Evolutionary conservation across 2,797 vertebrate genomes (phyloP).

Genomic region (Aphelocoma californica): DNA sequence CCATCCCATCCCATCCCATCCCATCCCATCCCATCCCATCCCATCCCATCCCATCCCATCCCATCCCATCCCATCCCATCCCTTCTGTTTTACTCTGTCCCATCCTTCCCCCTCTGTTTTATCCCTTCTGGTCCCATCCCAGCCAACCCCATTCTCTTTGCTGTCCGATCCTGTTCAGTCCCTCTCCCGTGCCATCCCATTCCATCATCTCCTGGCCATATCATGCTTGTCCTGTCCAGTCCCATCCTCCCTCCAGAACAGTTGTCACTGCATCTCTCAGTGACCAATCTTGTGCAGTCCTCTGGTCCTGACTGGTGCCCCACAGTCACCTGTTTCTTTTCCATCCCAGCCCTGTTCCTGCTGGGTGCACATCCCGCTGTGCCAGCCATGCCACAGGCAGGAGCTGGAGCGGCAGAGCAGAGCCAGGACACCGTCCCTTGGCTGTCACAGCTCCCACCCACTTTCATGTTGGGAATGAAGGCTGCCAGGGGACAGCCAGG

Average conservation of each 20-base stretch:
- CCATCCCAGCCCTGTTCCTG: background rate
- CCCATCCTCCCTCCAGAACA: background rate
- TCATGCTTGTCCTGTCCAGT: background rate
- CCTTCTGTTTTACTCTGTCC: background rate
- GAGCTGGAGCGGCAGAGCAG: background rate
- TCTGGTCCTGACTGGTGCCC: background rate
- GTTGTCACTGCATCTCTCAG: background rate
- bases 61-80: background rate
- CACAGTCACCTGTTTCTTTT: background rate
- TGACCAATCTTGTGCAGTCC: background rate
- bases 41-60: too few species aligned
- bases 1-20: background rate
- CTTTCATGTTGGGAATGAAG: background rate
- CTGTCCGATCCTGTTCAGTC: background rate
- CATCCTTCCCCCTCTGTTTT: background rate
- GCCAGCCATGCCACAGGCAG: background rate
- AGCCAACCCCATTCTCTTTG: background rate
- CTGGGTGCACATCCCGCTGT: rapidly evolving
- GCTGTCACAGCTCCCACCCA: background rate
- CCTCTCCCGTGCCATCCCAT: background rate
- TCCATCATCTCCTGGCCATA: background rate
- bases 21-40: too few species aligned
- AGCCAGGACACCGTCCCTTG: background rate
- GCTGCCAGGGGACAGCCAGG: background rate
- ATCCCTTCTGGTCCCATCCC: background rate